Conservation (phyloP, 2,113 vertebrate genomes). For the Eudorcas thomsonii region DNA sequence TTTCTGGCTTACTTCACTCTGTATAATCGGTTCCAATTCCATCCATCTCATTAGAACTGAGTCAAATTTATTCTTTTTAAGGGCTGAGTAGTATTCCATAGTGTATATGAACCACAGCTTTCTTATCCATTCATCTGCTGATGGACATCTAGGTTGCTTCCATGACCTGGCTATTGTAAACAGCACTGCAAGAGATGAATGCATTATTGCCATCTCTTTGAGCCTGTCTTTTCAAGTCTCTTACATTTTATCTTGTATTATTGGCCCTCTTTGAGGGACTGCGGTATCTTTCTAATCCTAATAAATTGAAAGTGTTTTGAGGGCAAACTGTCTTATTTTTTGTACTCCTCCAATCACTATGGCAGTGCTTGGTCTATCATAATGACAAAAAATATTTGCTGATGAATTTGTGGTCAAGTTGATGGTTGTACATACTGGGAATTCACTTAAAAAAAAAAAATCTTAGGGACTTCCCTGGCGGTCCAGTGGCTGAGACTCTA, state of each 20-base stretch:
- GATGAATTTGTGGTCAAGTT: background rate
- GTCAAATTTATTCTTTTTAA: too few species aligned
- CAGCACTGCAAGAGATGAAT: background rate
- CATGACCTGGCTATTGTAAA: too few species aligned
- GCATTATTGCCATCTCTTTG: background rate
- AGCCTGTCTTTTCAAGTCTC: background rate
- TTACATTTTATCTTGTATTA: background rate
- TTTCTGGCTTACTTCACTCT: too few species aligned
- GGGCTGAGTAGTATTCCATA: too few species aligned
- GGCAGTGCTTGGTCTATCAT: background rate
- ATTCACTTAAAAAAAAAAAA: background rate
- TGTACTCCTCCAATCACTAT: background rate
- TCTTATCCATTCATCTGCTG: too few species aligned
- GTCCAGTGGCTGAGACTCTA: background rate
- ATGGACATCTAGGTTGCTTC: too few species aligned
- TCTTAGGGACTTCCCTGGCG: background rate
- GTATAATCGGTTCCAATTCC: too few species aligned
- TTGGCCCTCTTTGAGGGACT: background rate
- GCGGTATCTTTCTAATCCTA: background rate
- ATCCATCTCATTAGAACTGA: too few species aligned
- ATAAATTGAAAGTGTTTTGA: background rate
- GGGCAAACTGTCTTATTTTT: background rate
- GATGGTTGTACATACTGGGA: background rate
- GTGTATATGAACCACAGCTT: too few species aligned
- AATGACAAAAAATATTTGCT: background rate